Conservation (phyloP, 2,797 vertebrate genomes). For the Urocyon cinereoargenteus region DNA sequence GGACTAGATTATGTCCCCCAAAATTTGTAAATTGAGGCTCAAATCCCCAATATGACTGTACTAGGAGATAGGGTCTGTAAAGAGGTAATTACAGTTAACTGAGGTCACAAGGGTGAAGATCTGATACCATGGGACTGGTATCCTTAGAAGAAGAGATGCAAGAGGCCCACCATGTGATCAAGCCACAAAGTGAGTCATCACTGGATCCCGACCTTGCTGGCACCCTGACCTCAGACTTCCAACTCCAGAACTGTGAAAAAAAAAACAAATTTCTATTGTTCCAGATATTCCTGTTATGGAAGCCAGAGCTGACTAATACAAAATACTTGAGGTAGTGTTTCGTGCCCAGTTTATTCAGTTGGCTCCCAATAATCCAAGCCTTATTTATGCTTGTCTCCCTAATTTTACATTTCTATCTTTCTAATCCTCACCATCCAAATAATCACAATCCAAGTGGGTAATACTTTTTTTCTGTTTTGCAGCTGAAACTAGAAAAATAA, state of each 20-base stretch:
- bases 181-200: background rate
- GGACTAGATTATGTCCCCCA: background rate
- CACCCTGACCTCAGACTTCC: background rate
- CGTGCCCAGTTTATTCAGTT: background rate
- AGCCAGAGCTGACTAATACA: background rate
- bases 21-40: background rate
- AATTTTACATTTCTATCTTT: background rate
- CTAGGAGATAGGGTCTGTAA: background rate
- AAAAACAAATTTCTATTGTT: background rate
- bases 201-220: background rate
- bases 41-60: background rate
- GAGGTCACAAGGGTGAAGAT: background rate
- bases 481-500: background rate
- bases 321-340: background rate
- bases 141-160: background rate
- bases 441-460: background rate
- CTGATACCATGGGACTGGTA: background rate
- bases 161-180: background rate
- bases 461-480: background rate
- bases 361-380: background rate
- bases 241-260: background rate
- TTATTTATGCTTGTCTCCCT: background rate
- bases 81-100: background rate
- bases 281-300: background rate
- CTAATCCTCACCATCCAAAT: background rate